A percentile compares a stretch with the other conserved stretches of the same genome.
Conservation (phyloP, 2,888 invertebrate genomes). For the Patella depressa region DNA sequence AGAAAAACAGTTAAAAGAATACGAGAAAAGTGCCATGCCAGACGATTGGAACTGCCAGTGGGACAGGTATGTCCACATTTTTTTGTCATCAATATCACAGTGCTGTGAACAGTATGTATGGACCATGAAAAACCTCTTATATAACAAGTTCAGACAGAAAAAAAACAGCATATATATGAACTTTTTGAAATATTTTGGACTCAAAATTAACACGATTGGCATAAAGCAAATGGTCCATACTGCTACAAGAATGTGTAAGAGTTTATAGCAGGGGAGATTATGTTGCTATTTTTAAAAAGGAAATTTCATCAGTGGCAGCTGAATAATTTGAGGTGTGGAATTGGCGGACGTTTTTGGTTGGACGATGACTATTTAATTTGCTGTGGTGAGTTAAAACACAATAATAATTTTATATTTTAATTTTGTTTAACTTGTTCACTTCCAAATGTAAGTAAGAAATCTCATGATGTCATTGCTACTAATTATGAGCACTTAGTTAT, state of each 20-base stretch:
- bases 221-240: background rate
- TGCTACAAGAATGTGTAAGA: background rate
- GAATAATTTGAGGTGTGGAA: conserved; percentile 5
- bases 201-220: no score
- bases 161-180: no score
- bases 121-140: conserved; percentile 21
- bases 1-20: conserved; percentile 76
- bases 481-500: no score
- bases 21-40: conserved; percentile 79
- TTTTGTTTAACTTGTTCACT: no score
- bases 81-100: conserved; percentile 13
- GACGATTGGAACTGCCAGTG: conserved; percentile 81
- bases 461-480: no score
- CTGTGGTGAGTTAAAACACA: conserved; percentile 19
- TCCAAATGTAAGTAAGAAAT: no score
- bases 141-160: no score
- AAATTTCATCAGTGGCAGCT: no score
- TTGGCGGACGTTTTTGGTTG: background rate
- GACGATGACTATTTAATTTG: conserved; percentile 27
- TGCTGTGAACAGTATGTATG: conserved; percentile 25
- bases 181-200: no score
- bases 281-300: no score
- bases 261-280: background rate
- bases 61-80: conserved; percentile 78
- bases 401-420: no score